phyloP scores from a whole-genome alignment of 2,113 vertebrate species.

The Desmodus rotundus region DNA sequence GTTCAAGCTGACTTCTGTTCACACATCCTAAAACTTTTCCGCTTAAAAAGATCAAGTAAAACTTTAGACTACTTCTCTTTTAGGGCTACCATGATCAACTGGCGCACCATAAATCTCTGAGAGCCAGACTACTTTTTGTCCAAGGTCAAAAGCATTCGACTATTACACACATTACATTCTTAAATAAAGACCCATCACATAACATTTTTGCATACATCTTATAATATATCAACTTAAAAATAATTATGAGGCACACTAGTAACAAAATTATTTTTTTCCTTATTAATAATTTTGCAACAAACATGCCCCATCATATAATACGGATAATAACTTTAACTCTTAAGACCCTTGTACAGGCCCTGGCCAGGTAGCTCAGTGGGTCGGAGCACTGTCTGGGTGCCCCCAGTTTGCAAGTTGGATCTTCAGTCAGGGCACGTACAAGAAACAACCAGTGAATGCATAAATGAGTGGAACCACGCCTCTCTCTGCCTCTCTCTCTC shows the following conservation, averaged over 20 bases:
- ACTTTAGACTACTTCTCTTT: background rate
- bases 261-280: constrained; percentile 99
- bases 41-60: background rate
- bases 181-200: constrained; percentile 99
- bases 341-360: constrained; percentile 91
- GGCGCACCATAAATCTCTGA: background rate
- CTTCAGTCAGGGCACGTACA: no score
- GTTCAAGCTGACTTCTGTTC: background rate
- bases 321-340: constrained; percentile 98
- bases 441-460: no score
- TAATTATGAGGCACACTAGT: constrained; percentile 97
- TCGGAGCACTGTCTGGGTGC: no score
- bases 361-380: no score
- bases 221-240: constrained; percentile 99
- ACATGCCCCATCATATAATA: constrained; percentile 99
- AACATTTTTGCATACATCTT: constrained; percentile 99
- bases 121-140: background rate
- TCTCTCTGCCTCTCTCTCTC: no score
- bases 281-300: constrained; percentile 97
- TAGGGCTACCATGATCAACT: background rate
- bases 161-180: constrained; percentile 99
- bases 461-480: no score
- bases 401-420: no score
- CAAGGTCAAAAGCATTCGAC: constrained; percentile 93
- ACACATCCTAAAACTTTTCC: background rate